Conservation (phyloP, 2,797 vertebrate genomes). For the Malacoctenus gilli region DNA sequence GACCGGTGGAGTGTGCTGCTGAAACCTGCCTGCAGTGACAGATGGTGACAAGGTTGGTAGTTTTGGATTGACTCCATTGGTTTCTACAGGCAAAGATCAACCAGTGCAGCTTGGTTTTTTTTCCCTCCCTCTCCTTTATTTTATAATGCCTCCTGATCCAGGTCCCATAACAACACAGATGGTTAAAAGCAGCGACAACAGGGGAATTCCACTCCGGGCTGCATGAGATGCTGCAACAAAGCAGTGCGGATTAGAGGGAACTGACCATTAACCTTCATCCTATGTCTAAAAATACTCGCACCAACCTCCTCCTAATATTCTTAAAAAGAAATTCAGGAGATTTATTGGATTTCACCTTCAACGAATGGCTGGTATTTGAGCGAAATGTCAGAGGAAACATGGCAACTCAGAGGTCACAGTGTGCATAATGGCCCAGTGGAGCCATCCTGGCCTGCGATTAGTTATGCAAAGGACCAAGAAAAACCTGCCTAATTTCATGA, state of each 20-base stretch:
- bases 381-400: constrained; percentile 21
- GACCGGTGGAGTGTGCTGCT: constrained; percentile 20
- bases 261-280: background rate
- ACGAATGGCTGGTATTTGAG: constrained; percentile 20
- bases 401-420: constrained; percentile 11
- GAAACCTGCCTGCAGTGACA: constrained; percentile 57
- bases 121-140: background rate
- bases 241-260: constrained; percentile 4
- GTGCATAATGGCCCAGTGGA: constrained; percentile 13
- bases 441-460: constrained; percentile 21
- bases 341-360: background rate
- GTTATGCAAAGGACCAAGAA: constrained; percentile 21
- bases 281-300: background rate
- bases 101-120: constrained; percentile 16
- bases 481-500: constrained; percentile 19
- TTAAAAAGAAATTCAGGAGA: background rate
- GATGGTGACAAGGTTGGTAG: constrained; percentile 57
- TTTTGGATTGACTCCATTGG: constrained; percentile 50
- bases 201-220: constrained; percentile 33
- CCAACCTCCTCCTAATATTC: no score
- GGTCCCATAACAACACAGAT: constrained; percentile 40
- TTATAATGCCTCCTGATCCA: constrained; percentile 49
- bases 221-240: constrained; percentile 7
- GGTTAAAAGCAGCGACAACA: constrained; percentile 35
- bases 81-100: constrained; percentile 43